Evolutionary conservation across 2,888 invertebrate genomes (phyloP).

Genomic region (Apeira syringaria): DNA sequence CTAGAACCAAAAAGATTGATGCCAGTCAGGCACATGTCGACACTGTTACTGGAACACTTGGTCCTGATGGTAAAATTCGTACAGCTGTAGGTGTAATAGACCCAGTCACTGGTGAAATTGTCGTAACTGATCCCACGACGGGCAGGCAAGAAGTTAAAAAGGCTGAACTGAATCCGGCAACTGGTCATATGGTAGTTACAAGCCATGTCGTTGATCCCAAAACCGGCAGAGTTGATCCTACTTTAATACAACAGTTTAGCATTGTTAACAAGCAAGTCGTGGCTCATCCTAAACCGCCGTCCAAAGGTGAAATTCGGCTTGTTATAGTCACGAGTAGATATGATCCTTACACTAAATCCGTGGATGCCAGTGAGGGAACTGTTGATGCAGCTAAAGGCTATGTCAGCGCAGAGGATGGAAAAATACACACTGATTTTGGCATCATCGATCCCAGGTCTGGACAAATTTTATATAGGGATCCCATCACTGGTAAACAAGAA

Average conservation of each 20-base stretch:
- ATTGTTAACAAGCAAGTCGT: constrained; percentile 71
- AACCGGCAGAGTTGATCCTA: constrained; percentile 85
- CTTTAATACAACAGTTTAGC: constrained; percentile 76
- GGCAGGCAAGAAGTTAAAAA: constrained; percentile 84
- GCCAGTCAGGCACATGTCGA: constrained; percentile 69
- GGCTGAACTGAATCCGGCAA: constrained; percentile 78
- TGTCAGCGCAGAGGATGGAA: constrained; percentile 77
- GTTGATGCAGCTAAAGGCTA: constrained; percentile 82
- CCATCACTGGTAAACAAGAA: constrained; percentile 84
- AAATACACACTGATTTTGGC: constrained; percentile 84
- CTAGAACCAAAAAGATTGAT: constrained; percentile 76
- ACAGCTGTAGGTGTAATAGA: constrained; percentile 87
- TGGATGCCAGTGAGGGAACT: constrained; percentile 80
- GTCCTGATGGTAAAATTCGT: constrained; percentile 72
- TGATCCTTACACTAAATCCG: constrained; percentile 83
- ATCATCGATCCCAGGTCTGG: constrained; percentile 85
- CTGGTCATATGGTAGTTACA: constrained; percentile 82
- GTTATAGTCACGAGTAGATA: constrained; percentile 79
- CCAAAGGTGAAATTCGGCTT: constrained; percentile 70
- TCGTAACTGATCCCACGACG: constrained; percentile 69
- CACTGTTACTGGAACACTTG: constrained; percentile 85
- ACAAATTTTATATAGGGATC: constrained; percentile 83
- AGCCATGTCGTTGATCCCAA: constrained; percentile 82
- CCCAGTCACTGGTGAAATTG: constrained; percentile 83
- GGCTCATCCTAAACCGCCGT: constrained; percentile 61